Base-by-base conservation (phyloP, 2,888 invertebrate species). In the Phengaris arion region DNA sequence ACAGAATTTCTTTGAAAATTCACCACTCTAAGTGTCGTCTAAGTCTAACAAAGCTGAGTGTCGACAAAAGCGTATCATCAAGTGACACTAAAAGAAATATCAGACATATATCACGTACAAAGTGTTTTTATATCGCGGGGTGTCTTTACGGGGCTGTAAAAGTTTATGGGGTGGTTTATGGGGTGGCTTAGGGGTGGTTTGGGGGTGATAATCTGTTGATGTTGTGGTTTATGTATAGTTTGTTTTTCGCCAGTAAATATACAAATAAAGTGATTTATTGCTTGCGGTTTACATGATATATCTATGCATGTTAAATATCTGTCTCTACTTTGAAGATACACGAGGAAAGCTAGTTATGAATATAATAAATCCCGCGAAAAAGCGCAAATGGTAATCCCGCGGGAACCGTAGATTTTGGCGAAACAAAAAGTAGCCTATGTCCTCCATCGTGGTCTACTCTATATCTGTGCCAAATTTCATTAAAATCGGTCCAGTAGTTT, bases 141-240 rank as follows among this genome's bases (percentile, higher is more conserved):
- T n/a, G 69, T 48, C 35, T 64, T 64, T 69, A 69, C 15, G 69
- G 48, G 46, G 48, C n/a, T 48, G 64, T 64, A 69, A 69, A 69
- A 69, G 48, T 69, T 69, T 69, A 69, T 69, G 69, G 69, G 68
- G 46, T 69, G 68, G 68, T 59, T 45, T 68, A 68, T 46, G 68
- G 45, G 68, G 68, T 68, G 68, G 69, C 7, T 48, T 69, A 15
- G 48, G 64, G 64, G 64, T 46, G 46, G 15, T 15, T 9, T 9
- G 46, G 48, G 69, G 48, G 69, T 48, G 69, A 69, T 69, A 69
- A 69, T 69, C 69, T 69, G 69, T 69, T 69, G 69, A 69, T 69
- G 69, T 69, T 69, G 69, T 48, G 69, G 69, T 69, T 48, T 69
- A 48, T 69, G 69, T 48, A 9, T 69, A 46, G 46, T 48, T 69